A percentile compares a stretch with the other conserved stretches of the same genome.
These are phyloP conservation scores for Cheilosia vernalis DNA, from an alignment of 2,888 invertebrate species.

Conservation along the genomic window DNA sequence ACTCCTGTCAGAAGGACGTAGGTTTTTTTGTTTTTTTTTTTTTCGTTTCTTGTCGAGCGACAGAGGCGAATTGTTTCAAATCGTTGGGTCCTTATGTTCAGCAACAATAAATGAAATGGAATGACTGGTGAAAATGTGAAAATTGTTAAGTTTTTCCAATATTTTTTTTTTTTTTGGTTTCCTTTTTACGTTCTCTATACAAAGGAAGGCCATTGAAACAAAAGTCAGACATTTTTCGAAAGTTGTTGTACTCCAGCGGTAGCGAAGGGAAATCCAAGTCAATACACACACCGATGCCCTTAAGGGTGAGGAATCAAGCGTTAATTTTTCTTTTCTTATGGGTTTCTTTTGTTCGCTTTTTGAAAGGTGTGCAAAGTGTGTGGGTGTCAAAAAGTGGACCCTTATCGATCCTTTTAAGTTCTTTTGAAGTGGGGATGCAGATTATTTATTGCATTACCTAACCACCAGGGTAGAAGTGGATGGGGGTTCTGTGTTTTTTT, in stretches of 20 bases:
- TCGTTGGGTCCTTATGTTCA: slow-evolving; percentile 67
- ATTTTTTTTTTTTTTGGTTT: slow-evolving; percentile 21
- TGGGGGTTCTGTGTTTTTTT: slow-evolving; percentile 18
- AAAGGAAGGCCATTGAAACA: slow-evolving; percentile 35
- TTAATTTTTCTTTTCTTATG: slow-evolving; percentile 55
- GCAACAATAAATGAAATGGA: slow-evolving; percentile 61
- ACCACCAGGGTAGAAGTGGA: slow-evolving; percentile 8
- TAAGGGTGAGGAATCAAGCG: slow-evolving; percentile 44
- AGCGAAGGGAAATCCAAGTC: background rate
- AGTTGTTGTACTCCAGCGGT: slow-evolving; percentile 2
- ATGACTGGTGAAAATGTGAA: slow-evolving; percentile 69
- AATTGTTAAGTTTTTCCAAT: slow-evolving; percentile 48
- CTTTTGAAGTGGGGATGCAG: slow-evolving; percentile 67
- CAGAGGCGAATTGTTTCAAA: slow-evolving; percentile 68
- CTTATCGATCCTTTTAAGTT: slow-evolving; percentile 63
- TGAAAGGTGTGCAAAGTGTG: slow-evolving; percentile 53
- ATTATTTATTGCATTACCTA: slow-evolving; percentile 64
- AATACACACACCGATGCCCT: slow-evolving; percentile 19
- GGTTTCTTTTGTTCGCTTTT: slow-evolving; percentile 33
- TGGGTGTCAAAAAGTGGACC: slow-evolving; percentile 43
- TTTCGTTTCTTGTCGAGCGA: slow-evolving; percentile 26
- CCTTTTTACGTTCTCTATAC: background rate
- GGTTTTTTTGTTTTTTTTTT: slow-evolving; percentile 25
- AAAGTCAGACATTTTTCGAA: slow-evolving; percentile 39
- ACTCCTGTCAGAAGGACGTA: slow-evolving; percentile 33